phyloP scores from a whole-genome alignment of 2,797 vertebrate genomes.

The Chaunax sp. region DNA sequence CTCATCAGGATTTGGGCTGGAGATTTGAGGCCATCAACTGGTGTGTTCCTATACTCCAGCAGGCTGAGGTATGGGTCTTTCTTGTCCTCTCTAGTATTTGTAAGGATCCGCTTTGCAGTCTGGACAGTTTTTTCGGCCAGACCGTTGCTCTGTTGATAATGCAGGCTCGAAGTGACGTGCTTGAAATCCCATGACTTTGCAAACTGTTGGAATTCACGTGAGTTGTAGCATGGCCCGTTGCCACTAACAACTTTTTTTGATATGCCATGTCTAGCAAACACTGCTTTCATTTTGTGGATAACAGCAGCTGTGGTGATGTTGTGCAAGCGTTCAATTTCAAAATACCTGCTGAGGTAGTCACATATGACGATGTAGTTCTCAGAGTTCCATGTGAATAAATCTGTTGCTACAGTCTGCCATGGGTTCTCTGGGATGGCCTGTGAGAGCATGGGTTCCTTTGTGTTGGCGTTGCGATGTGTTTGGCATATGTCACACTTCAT shows the following conservation, averaged over 20 bases:
- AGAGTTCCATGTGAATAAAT: conserved; percentile 27
- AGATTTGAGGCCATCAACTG: conserved; percentile 3
- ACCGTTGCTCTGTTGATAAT: conserved; percentile 3
- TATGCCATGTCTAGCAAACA: not conserved
- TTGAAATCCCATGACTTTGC: not conserved
- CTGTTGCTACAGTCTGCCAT: conserved; percentile 30
- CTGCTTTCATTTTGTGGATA: not conserved
- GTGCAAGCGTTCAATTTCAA: conserved; percentile 13
- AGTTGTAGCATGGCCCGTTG: conserved; percentile 12
- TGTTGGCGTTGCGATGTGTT: conserved; percentile 15
- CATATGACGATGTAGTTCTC: conserved; percentile 20
- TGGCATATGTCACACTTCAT: conserved; percentile 18
- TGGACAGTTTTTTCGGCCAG: not conserved
- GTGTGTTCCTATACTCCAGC: conserved; percentile 10
- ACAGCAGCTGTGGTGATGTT: not conserved
- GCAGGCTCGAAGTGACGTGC: not conserved
- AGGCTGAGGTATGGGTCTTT: conserved; percentile 17
- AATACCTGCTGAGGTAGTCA: conserved; percentile 37
- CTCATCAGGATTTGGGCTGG: conserved; percentile 8
- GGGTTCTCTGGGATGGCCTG: conserved; percentile 8
- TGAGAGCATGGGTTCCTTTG: conserved; percentile 28
- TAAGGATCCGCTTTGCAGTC: conserved; percentile 14
- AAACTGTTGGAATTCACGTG: not conserved
- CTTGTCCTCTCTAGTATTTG: conserved; percentile 9
- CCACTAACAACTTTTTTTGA: not conserved